These are phyloP conservation scores for Cyanoderma ruficeps DNA, from an alignment of 2,113 vertebrate species.

Conservation along the genomic window DNA sequence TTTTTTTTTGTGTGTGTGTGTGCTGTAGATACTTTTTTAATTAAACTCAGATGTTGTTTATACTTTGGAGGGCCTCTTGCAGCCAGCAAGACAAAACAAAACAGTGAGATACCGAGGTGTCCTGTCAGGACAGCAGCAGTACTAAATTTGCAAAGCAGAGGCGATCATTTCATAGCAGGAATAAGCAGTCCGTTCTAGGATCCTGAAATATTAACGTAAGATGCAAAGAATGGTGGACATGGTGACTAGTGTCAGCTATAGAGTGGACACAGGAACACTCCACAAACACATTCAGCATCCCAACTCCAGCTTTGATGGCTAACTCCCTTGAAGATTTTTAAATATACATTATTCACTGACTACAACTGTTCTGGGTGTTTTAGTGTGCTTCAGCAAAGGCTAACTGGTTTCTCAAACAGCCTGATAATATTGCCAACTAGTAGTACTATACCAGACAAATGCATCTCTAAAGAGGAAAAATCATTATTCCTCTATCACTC, in stretches of 20 bases:
- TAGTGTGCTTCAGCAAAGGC: neutral
- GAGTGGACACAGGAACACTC: neutral
- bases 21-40: slow-evolving; percentile 7
- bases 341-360: neutral
- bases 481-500: neutral
- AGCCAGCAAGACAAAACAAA: slow-evolving; percentile 50
- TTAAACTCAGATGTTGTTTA: slow-evolving; percentile 32
- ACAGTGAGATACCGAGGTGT: neutral
- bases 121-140: neutral
- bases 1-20: neutral
- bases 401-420: neutral
- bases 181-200: neutral
- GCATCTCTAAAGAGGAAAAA: neutral
- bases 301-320: neutral
- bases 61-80: neutral
- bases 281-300: neutral
- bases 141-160: neutral
- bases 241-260: neutral
- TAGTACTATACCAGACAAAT: neutral
- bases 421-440: neutral
- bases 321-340: neutral
- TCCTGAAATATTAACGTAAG: neutral
- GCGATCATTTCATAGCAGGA: neutral
- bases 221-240: rapidly evolving
- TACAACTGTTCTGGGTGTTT: neutral